phyloP scores from a whole-genome alignment of 1,140 invertebrate genomes.

The Ericerus pela region DNA sequence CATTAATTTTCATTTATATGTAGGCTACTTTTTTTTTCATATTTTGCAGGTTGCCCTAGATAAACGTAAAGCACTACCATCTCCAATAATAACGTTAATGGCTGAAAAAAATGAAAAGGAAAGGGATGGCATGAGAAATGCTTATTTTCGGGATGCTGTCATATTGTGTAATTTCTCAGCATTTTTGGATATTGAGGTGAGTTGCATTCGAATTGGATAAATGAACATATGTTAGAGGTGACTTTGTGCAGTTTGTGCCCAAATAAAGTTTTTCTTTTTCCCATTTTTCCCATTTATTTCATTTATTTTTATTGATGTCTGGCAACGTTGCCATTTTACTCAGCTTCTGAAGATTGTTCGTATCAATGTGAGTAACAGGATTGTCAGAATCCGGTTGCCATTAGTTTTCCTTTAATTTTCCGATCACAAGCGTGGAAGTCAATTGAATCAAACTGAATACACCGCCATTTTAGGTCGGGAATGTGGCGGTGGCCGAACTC shows the following conservation, averaged over 20 bases:
- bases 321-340: no score
- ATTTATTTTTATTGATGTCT: no score
- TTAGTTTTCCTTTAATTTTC: no score
- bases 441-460: no score
- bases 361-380: no score
- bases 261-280: not conserved
- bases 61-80: slow-evolving; percentile 20
- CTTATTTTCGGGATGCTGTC: slow-evolving; percentile 70
- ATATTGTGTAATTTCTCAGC: slow-evolving; percentile 81
- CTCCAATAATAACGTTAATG: slow-evolving; percentile 65
- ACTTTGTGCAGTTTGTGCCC: not conserved
- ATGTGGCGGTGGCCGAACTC: no score
- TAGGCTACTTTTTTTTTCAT: not conserved
- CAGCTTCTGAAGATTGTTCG: no score
- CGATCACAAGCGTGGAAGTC: no score
- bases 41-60: slow-evolving; percentile 22
- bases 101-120: slow-evolving; percentile 74
- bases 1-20: no score
- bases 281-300: not conserved
- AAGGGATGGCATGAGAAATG: slow-evolving; percentile 68
- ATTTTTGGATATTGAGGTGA: slow-evolving; percentile 63
- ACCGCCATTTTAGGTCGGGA: no score
- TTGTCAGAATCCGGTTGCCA: no score
- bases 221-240: not conserved
- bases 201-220: not conserved